Percentiles rank a stretch among this genome's conserved stretches.
These are phyloP conservation scores for Capitulum mitella DNA, from an alignment of 2,888 invertebrate species.

Conservation along the genomic window DNA sequence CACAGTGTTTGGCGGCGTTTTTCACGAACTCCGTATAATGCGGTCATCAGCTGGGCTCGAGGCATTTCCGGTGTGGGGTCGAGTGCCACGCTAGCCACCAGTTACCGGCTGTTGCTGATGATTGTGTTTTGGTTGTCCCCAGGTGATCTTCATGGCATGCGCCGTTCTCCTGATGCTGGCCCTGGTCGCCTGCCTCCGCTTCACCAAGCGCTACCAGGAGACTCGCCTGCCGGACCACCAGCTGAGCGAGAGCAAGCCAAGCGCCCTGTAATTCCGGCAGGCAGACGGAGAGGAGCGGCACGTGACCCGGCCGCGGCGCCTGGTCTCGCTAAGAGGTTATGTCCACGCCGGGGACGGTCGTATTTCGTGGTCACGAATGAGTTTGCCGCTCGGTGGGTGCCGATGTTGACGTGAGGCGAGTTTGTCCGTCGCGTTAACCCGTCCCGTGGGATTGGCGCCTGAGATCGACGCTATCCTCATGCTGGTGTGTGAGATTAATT, in stretches of 20 bases:
- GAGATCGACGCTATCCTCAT: not conserved
- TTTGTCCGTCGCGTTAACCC: not conserved
- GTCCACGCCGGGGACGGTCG: no score
- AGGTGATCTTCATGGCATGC: constrained; percentile 7
- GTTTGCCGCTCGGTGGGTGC: no score
- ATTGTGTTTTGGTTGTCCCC: no score
- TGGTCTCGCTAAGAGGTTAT: no score
- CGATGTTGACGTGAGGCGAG: no score
- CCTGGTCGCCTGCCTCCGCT: not conserved
- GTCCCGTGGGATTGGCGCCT: not conserved
- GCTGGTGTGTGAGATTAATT: not conserved
- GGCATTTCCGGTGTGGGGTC: no score
- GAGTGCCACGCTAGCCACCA: no score
- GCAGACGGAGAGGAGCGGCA: no score
- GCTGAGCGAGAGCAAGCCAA: not conserved
- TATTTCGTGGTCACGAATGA: no score
- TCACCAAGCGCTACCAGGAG: not conserved
- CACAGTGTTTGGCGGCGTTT: not conserved
- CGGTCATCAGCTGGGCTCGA: no score
- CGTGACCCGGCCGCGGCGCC: no score
- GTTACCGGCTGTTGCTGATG: no score
- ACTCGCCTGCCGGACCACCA: not conserved
- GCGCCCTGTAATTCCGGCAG: not conserved
- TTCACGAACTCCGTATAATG: not conserved
- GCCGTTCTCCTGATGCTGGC: constrained; percentile 2